phyloP scores from a whole-genome alignment of 2,797 vertebrate species.

The Muscicapa striata region DNA sequence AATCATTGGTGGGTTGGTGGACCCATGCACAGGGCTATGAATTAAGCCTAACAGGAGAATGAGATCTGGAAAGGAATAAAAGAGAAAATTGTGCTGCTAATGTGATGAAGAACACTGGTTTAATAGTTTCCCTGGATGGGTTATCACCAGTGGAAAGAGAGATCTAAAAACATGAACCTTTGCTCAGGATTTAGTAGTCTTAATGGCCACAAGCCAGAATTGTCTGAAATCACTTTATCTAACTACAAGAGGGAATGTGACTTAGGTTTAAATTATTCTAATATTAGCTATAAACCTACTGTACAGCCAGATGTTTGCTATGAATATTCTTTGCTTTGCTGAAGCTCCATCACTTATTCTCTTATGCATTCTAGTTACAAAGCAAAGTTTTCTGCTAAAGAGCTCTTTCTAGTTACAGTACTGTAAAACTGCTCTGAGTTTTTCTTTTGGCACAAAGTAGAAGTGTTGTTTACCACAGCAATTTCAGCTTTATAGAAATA shows the following conservation, averaged over 20 bases:
- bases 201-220: background rate
- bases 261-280: background rate
- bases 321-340: background rate
- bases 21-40: background rate
- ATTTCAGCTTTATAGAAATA: slow-evolving; percentile 14
- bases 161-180: background rate
- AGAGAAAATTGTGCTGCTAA: background rate
- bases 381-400: background rate
- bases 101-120: background rate
- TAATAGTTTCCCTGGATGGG: background rate
- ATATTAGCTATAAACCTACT: background rate
- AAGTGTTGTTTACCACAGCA: background rate
- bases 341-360: background rate
- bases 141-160: background rate
- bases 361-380: background rate
- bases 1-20: background rate
- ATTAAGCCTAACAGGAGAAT: background rate
- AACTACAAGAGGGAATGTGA: background rate
- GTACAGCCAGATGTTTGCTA: background rate
- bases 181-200: background rate
- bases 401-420: background rate
- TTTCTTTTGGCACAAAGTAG: background rate
- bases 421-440: background rate
- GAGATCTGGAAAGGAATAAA: background rate
- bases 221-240: background rate